Base-by-base conservation (phyloP, 1,140 invertebrate species). In the Caenorhabditis tropicalis region DNA sequence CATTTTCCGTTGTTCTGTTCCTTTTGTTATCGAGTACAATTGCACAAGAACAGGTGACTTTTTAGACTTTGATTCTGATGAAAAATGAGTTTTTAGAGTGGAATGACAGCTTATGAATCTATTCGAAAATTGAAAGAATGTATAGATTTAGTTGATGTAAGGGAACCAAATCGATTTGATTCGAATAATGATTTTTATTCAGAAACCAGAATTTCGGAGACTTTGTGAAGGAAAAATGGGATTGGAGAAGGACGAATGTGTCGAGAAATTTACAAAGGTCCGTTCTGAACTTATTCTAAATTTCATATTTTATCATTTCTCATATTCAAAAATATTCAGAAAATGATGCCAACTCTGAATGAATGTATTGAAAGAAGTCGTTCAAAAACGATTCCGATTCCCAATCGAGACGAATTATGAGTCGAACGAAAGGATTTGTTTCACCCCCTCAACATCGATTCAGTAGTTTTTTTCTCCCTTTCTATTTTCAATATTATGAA, bases 211-310 rank as follows among this genome's bases (percentile, higher is more conserved):
- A 24, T 74, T 43, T 36, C n/a, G 24, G 21, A 74, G 9, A 15
- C 43, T 10, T 1, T 74, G 65, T 31, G 36, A 43, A 24, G 65
- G 36, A 46, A 74, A 74, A 12, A 2, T 43, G 5, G 65, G 36
- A 24, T 19, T n/a, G 21, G 60, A 74, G 6, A 74, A 31, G 36
- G 65, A 74, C 27, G n/a, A 74, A 10, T 74, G 65, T 43, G 29
- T 43, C 9, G 65, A 74, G n/a, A 74, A 74, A 15, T 74, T 74
- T 46, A 74, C 65, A 39, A 74, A 74, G 65, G 65, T 81, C 4
- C 2, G 46, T 16, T 46, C 27, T 46, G 27, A 24, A 46, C 27
- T 27, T 19, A n/a, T 51, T 51, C 16, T 16, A 43, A 12, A 43
- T 43, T 5, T 5, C 5, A 43, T 6, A 43, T 43, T 43, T 12